Evolutionary conservation across 30 jellyfish, hydroid and myxozoan genomes (phyloP).

Genomic region (Hydra vulgaris): DNA sequence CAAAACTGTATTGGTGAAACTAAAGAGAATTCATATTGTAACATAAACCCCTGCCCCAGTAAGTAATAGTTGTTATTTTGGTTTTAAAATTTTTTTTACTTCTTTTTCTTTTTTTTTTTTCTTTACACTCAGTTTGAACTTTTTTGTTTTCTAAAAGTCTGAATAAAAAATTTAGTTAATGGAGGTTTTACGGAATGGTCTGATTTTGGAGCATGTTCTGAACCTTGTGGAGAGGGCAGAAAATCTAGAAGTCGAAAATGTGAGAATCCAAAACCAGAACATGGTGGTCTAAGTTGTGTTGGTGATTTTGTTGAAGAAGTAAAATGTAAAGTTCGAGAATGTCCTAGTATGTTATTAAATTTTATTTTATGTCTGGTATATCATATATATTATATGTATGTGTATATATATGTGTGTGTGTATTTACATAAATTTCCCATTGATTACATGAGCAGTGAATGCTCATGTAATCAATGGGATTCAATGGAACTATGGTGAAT

Average conservation of each 20-base stretch:
- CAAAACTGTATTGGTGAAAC: neutral
- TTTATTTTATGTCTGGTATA: neutral
- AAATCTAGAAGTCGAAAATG: constrained; percentile 34
- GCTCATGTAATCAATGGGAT: too few species aligned
- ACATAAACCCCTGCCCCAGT: neutral
- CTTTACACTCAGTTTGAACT: too few species aligned
- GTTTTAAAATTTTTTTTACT: neutral
- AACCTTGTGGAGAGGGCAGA: constrained; percentile 42
- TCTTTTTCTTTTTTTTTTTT: too few species aligned
- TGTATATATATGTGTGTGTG: too few species aligned
- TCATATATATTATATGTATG: too few species aligned
- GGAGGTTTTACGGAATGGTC: constrained; percentile 26
- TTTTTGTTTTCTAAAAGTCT: too few species aligned
- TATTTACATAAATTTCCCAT: too few species aligned
- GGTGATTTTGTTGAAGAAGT: constrained; percentile 7
- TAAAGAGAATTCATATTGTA: neutral
- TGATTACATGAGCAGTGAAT: too few species aligned
- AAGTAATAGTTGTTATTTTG: too few species aligned
- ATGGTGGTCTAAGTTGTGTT: constrained; percentile 52
- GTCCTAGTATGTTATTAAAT: neutral
- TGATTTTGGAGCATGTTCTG: constrained; percentile 10
- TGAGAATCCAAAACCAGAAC: constrained; percentile 49
- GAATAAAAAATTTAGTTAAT: constrained; percentile 27
- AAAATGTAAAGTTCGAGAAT: neutral
- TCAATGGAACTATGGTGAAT: too few species aligned